phyloP scores from a whole-genome alignment of 1,140 invertebrate genomes.

The Lepidotrigona ventralis region DNA sequence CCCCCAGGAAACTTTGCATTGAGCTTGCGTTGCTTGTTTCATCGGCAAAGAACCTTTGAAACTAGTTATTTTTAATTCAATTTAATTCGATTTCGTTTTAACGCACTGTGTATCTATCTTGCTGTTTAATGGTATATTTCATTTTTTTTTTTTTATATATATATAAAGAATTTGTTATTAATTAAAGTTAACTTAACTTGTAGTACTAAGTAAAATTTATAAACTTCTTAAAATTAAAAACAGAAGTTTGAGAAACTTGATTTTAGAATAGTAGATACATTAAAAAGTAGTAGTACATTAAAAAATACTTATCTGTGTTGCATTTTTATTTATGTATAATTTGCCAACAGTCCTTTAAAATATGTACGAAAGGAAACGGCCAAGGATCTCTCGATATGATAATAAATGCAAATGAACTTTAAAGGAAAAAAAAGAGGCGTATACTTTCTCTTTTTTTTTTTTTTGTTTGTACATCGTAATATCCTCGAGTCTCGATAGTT shows the following conservation, averaged over 20 bases:
- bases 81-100: not conserved
- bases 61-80: not conserved
- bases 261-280: not conserved
- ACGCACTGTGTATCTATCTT: not conserved
- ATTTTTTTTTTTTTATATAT: too few relatives aligned
- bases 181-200: too few relatives aligned
- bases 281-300: too few relatives aligned
- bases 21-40: not conserved
- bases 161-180: too few relatives aligned
- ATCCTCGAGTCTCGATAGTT: conserved; percentile 1
- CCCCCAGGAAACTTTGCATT: not conserved
- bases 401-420: conserved; percentile 28
- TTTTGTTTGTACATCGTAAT: not conserved
- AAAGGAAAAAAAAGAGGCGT: not conserved
- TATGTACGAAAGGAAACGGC: not conserved
- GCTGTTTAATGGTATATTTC: too few relatives aligned
- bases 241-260: not conserved
- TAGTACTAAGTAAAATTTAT: too few relatives aligned
- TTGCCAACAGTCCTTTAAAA: not conserved
- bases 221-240: too few relatives aligned
- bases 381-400: conserved; percentile 20
- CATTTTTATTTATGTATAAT: not conserved
- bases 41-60: not conserved
- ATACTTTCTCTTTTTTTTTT: not conserved
- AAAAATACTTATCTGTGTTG: too few relatives aligned